These are phyloP conservation scores for Hyposoter didymator DNA, from an alignment of 2,888 invertebrate genomes.

Conservation along the genomic window DNA sequence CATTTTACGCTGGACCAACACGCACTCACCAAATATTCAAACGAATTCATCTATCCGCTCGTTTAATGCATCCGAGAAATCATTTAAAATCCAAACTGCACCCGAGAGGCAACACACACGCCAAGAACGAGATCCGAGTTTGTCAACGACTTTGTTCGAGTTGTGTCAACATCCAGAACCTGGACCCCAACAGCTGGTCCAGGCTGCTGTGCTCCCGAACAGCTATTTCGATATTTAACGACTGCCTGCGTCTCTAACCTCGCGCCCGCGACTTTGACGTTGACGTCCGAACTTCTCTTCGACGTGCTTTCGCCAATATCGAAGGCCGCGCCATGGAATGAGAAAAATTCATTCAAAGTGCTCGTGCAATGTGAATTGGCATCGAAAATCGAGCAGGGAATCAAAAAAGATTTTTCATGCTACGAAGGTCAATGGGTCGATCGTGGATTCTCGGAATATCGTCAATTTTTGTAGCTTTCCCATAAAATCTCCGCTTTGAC, in stretches of 20 bases:
- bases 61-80: conserved; percentile 80
- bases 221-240: conserved; percentile 82
- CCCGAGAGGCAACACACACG: neutral
- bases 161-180: conserved; percentile 80
- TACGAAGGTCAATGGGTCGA: neutral
- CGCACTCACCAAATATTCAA: conserved; percentile 7
- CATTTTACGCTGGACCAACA: conserved; percentile 35
- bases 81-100: conserved; percentile 79
- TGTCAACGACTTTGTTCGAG: conserved; percentile 84
- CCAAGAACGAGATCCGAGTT: conserved; percentile 74
- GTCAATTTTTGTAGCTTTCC: too few relatives aligned
- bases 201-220: conserved; percentile 71
- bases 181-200: conserved; percentile 81
- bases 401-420: neutral
- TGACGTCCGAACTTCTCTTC: conserved; percentile 19
- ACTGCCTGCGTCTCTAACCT: conserved; percentile 65
- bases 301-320: conserved; percentile 20
- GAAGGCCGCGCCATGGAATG: conserved; percentile 3
- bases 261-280: conserved; percentile 53
- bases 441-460: too few relatives aligned
- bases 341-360: conserved; percentile 1
- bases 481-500: too few relatives aligned
- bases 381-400: neutral
- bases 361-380: neutral
- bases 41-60: conserved; percentile 76